These are phyloP conservation scores for Tympanuchus pallidicinctus DNA, from an alignment of 2,113 vertebrate genomes.

Conservation along the genomic window DNA sequence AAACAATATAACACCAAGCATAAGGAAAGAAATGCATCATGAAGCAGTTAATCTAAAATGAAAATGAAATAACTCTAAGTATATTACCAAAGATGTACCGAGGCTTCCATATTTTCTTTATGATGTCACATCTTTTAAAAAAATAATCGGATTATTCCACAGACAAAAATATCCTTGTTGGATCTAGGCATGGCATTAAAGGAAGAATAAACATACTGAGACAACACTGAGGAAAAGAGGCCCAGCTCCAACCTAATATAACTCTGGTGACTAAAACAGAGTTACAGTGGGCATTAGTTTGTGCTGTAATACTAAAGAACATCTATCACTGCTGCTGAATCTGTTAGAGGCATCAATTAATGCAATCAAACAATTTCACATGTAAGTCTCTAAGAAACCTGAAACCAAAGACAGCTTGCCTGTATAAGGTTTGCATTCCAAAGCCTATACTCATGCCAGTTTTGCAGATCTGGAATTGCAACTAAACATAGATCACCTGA, in stretches of 20 bases:
- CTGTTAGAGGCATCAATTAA: background rate
- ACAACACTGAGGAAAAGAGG: background rate
- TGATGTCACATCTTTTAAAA: background rate
- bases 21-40: background rate
- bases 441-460: background rate
- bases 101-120: background rate
- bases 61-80: background rate
- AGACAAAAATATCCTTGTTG: background rate
- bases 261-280: background rate
- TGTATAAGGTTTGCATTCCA: conserved; percentile 37
- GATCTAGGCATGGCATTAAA: background rate
- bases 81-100: background rate
- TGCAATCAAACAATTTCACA: conserved; percentile 20
- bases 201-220: background rate
- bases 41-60: background rate
- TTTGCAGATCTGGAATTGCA: conserved; percentile 21
- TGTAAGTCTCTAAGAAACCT: conserved; percentile 11
- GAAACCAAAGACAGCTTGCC: conserved; percentile 28
- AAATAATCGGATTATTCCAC: background rate
- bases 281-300: background rate
- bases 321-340: background rate
- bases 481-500: conserved; percentile 47
- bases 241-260: background rate
- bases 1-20: background rate
- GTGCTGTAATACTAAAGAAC: background rate